A percentile compares a stretch with the other conserved stretches of the same genome.
These are phyloP conservation scores for Micromys minutus DNA, from an alignment of 2,113 vertebrate genomes.

Conservation along the genomic window DNA sequence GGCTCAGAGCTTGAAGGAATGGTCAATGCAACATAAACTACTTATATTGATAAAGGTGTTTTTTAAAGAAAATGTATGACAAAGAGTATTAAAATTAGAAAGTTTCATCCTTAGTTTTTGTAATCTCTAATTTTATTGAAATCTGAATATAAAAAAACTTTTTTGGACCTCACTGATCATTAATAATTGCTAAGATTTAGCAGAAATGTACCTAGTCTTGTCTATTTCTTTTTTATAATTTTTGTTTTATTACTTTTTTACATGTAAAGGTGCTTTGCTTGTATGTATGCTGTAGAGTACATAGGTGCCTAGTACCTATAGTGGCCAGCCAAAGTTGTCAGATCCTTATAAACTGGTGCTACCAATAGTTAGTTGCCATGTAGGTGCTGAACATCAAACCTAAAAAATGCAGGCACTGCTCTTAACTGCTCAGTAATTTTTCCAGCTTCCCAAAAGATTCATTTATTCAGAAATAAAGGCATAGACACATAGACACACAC, in stretches of 20 bases:
- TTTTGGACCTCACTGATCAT: not conserved
- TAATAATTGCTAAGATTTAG: constrained; percentile 11
- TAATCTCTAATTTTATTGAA: constrained; percentile 17
- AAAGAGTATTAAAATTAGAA: constrained; percentile 2
- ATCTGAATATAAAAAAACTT: constrained; percentile 20
- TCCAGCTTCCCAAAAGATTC: not conserved
- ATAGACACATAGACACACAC: too few relatives aligned
- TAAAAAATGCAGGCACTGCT: not conserved
- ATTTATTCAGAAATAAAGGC: not conserved
- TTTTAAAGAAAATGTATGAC: not conserved
- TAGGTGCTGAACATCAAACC: not conserved
- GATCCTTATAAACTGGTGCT: not conserved
- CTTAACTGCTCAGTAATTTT: not conserved
- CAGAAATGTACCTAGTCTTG: not conserved
- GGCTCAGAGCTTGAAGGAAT: not conserved
- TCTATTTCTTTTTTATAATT: not conserved
- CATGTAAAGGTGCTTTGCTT: not conserved
- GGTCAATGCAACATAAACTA: not conserved
- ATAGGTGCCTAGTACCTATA: not conserved
- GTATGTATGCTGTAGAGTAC: not conserved
- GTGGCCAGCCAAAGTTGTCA: not conserved
- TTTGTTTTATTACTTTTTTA: not conserved
- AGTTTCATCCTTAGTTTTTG: not conserved
- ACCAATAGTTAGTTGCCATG: not conserved
- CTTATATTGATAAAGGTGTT: not conserved